These are phyloP conservation scores for Spheniscus mendiculus DNA, from an alignment of 2,113 vertebrate genomes.

Conservation along the genomic window DNA sequence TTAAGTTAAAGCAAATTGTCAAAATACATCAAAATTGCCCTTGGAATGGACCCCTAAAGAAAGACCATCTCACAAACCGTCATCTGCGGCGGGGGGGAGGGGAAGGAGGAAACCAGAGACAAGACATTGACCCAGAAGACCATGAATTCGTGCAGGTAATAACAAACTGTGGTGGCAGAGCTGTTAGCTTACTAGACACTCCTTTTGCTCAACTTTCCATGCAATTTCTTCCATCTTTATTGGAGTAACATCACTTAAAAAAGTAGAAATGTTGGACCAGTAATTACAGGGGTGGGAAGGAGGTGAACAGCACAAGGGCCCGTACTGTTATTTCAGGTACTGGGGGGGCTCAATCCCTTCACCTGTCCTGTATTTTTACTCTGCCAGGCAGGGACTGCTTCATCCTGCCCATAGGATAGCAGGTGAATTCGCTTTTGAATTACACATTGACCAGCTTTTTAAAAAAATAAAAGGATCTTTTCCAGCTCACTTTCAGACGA, in stretches of 20 bases:
- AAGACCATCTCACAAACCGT: rapidly evolving
- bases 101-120: neutral
- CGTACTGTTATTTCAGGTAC: neutral
- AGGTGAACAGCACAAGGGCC: rapidly evolving
- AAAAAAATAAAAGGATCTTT: neutral
- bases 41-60: neutral
- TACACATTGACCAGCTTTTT: neutral
- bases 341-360: neutral
- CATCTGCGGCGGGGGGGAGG: rapidly evolving
- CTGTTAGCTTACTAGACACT: rapidly evolving
- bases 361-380: neutral
- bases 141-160: neutral
- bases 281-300: neutral
- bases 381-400: neutral
- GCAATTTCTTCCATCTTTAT: neutral
- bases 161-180: neutral
- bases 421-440: neutral
- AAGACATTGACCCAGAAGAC: neutral
- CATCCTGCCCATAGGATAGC: rapidly evolving
- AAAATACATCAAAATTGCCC: rapidly evolving
- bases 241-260: neutral
- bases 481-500: neutral
- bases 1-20: neutral
- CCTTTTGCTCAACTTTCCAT: neutral
- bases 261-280: neutral